Evolutionary conservation across 2,797 vertebrate genomes (phyloP), one percentile per base, ranked within the genome.

Genomic region (Garrulus glandarius): DNA sequence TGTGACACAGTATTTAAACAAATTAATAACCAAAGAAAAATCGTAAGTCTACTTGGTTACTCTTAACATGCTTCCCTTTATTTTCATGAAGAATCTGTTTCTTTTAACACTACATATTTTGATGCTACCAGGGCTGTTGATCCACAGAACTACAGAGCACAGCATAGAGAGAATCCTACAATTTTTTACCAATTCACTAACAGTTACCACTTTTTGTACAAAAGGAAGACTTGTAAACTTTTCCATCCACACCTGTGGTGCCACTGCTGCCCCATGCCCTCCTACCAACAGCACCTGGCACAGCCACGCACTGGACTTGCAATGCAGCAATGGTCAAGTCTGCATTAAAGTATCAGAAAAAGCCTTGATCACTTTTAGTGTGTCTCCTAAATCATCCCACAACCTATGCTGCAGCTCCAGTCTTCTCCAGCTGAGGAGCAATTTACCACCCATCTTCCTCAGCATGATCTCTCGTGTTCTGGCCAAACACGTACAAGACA

Each of bases 401-500:
- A 69, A 64, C 15, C 57, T 18, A 26, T 26, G 30, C 68, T 84
- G 56, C 41, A 95, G 49, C 81, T 63, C 77, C 63, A 88, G 55
- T 50, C 56, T 92, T 52, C 88, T 96, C 76, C 79, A 90, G 72
- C 67, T 22, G 3, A 93, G 83, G 84, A 95, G 22, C 69, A 90
- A 92, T 95, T 92, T 90, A 96, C 95, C 87, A 89, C 87, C 92
- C 61, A 83, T 72, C 36, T 79, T 10, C 19, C 50, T 24, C 92
- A 96, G 89, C 84, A 72, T 2, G 79, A 69, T 26, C 39, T 71
- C 50, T 37, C 26, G 16, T 93, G 64, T 56, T 93, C 80, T 90
- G 67, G 47, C 72, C 74, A 76, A 87, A 46, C 5, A 1, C 4
- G 2, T 19, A 3, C 50, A 76, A 67, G n/a, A 67, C 19, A 72